Percentiles rank a stretch among this genome's conserved stretches.
These are phyloP conservation scores for Idaea dimidiata DNA, from an alignment of 2,888 invertebrate species.

Conservation along the genomic window DNA sequence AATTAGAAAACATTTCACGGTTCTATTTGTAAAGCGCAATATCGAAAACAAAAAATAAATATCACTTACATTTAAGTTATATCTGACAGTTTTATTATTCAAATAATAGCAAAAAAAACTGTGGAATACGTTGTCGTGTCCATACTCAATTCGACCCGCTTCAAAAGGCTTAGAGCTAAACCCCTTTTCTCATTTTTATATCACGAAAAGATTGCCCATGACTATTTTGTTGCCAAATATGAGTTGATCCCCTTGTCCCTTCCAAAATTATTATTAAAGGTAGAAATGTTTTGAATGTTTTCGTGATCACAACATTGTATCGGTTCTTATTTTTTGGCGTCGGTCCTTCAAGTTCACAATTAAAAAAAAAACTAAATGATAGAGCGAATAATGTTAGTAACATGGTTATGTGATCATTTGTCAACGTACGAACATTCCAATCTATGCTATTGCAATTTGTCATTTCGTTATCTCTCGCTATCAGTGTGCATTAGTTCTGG, in stretches of 20 bases:
- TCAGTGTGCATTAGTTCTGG: constrained; percentile 64
- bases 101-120: constrained; percentile 72
- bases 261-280: constrained; percentile 34
- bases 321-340: constrained; percentile 12
- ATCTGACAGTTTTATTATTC: constrained; percentile 74
- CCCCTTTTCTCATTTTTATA: constrained; percentile 76
- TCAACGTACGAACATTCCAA: constrained; percentile 28
- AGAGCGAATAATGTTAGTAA: constrained; percentile 4
- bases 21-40: constrained; percentile 35
- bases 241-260: constrained; percentile 60
- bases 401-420: neutral
- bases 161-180: constrained; percentile 74
- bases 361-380: constrained; percentile 15
- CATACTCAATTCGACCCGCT: constrained; percentile 76
- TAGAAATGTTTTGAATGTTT: constrained; percentile 20
- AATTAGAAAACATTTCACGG: constrained; percentile 12
- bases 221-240: constrained; percentile 74
- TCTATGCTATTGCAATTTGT: constrained; percentile 67
- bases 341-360: neutral
- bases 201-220: constrained; percentile 72
- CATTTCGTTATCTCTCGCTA: constrained; percentile 61
- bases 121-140: constrained; percentile 71
- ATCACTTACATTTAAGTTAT: constrained; percentile 62
- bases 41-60: constrained; percentile 58
- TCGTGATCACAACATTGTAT: constrained; percentile 17